Evolutionary conservation across 2,113 vertebrate genomes (phyloP).

Genomic region (Aegotheles bennettii): DNA sequence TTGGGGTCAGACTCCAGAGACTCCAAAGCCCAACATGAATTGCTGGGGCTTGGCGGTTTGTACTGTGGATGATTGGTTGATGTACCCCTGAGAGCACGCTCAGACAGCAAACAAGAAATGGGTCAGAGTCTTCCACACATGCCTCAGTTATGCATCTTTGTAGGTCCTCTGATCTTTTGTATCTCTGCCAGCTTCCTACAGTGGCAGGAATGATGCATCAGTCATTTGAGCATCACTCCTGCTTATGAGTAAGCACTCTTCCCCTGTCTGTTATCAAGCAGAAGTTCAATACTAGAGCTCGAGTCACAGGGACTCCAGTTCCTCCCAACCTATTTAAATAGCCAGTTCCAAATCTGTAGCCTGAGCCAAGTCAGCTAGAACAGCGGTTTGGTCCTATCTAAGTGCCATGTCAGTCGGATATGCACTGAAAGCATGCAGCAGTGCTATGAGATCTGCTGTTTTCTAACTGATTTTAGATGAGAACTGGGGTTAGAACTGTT

Average conservation of each 20-base stretch:
- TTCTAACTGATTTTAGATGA: neutral
- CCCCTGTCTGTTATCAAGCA: neutral
- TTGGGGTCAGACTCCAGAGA: neutral
- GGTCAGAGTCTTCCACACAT: neutral
- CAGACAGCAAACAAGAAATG: neutral
- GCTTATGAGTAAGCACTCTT: neutral
- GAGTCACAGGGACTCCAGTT: neutral
- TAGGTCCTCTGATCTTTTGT: neutral
- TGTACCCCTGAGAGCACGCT: neutral
- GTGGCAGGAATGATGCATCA: neutral
- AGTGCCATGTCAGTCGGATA: neutral
- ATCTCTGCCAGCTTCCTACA: neutral
- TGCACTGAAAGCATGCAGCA: neutral
- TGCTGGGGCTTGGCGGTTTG: neutral
- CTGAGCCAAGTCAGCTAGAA: neutral
- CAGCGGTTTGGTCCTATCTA: neutral
- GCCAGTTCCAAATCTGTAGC: neutral
- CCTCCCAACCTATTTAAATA: neutral
- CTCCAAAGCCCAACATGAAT: neutral
- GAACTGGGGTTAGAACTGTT: neutral
- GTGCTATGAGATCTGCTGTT: neutral
- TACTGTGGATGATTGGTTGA: neutral
- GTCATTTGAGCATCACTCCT: neutral
- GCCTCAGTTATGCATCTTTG: neutral
- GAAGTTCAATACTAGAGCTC: neutral